Base-by-base conservation (phyloP, 1,140 invertebrate genomes). In the Ladona fulva region DNA sequence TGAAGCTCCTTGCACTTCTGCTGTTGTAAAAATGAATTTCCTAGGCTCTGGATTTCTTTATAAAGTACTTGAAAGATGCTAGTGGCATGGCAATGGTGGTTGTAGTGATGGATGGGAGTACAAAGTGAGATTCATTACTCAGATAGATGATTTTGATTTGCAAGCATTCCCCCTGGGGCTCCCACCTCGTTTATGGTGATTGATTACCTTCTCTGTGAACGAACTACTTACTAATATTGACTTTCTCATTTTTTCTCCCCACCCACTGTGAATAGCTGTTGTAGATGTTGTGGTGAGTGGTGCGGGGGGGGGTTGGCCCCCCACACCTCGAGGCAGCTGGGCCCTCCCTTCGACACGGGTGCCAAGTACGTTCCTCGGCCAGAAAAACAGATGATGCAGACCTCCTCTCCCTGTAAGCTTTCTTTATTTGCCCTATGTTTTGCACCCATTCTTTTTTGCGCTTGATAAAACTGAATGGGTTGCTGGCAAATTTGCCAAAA, bases 241-340 rank as follows among this genome's bases (percentile, higher is more conserved):
- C 77, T 76, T 80, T 80, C 79, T 79, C 78, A 80, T 78, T 80
- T 80, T 80, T 79, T 77, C 79, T 80, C 79, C 80, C 80, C 77
- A 76, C 24, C 42, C 78, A 77, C 77, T 78, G 52, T 79, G 78
- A 80, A 75, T 80, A 80, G 80, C 79, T 80, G 77, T 80, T 80
- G 80, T 79, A 78, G 80, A 79, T 80, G 52, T 66, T 66, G 52
- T 66, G 52, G 52, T 66, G 52, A 66, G 52, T 66, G 52, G n/a
- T 16, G 14, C 52, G 52, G 16, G n/a, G 52, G 44, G n/a, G 52
- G n/a, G 52, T 12, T 22, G 52, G 52, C n/a, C 52, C 52, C 52
- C 52, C 52, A 16, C 52, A 16, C 44, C 44, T 11, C 10, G 10
- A 11, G 44, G 52, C 16, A 16, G 16, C 52, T 12, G n/a, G 16